A percentile compares a stretch with the other conserved stretches of the same genome.
These are phyloP conservation scores for Petrocephalus sullivani DNA, from an alignment of 2,797 vertebrate genomes.

Conservation along the genomic window DNA sequence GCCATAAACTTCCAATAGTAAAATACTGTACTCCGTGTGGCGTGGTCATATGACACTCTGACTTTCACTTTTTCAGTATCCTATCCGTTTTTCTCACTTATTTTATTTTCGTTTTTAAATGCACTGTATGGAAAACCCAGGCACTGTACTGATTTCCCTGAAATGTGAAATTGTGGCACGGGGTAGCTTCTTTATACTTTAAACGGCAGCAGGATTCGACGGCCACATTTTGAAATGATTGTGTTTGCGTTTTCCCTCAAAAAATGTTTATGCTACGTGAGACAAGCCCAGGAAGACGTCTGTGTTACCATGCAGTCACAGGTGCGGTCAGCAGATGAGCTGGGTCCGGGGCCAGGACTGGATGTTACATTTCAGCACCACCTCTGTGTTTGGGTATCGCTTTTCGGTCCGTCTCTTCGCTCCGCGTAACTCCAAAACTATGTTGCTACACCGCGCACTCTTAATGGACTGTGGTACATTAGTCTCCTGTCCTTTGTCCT, in stretches of 20 bases:
- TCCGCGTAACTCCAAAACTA: neutral
- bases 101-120: neutral
- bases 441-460: neutral
- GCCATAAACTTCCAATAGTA: neutral
- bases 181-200: neutral
- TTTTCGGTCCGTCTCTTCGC: neutral
- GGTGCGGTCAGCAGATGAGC: neutral
- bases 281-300: neutral
- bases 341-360: neutral
- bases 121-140: neutral
- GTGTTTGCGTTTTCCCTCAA: neutral
- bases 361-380: neutral
- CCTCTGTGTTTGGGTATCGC: neutral
- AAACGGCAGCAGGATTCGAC: neutral
- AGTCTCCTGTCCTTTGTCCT: neutral
- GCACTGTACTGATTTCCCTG: neutral
- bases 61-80: neutral
- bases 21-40: neutral
- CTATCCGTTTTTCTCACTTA: neutral
- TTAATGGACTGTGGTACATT: neutral
- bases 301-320: neutral
- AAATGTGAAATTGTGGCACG: neutral
- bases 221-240: neutral
- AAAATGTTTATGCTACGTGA: neutral
- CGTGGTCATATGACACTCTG: neutral